Evolutionary conservation across 2,113 vertebrate species (phyloP).

Genomic region (Plectropomus leopardus): DNA sequence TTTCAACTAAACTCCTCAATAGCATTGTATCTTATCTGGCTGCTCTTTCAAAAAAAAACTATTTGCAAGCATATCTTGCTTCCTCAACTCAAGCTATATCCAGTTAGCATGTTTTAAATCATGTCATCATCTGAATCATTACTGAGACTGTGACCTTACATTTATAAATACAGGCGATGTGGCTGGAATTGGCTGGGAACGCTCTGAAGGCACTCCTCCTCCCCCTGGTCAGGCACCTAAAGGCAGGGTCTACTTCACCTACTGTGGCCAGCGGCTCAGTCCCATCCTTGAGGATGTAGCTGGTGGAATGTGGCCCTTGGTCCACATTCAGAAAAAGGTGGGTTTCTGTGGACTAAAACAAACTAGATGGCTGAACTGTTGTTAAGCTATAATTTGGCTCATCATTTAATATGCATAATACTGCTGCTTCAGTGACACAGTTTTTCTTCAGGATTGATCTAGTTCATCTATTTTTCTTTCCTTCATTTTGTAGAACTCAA

Average conservation of each 20-base stretch:
- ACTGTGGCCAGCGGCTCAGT: slow-evolving; percentile 94
- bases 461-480: neutral
- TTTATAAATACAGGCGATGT: slow-evolving; percentile 87
- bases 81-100: slow-evolving; percentile 19
- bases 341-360: slow-evolving; percentile 49
- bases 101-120: neutral
- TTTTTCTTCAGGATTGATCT: neutral
- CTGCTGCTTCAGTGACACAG: neutral
- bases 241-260: slow-evolving; percentile 98
- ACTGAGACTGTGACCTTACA: neutral
- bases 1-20: slow-evolving; percentile 11
- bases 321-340: slow-evolving; percentile 99
- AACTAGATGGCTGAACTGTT: neutral
- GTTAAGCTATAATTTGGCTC: neutral
- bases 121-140: neutral
- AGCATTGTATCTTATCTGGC: slow-evolving; percentile 22
- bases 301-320: slow-evolving; percentile 98
- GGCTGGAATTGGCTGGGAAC: slow-evolving; percentile 98
- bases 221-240: slow-evolving; percentile 96
- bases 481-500: slow-evolving; percentile 90
- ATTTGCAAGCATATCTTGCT: slow-evolving; percentile 30
- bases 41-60: slow-evolving; percentile 40
- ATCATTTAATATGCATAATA: neutral
- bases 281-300: slow-evolving; percentile 95
- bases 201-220: slow-evolving; percentile 94